Conservation (phyloP, 2,797 vertebrate genomes). For the Pygocentrus nattereri region DNA sequence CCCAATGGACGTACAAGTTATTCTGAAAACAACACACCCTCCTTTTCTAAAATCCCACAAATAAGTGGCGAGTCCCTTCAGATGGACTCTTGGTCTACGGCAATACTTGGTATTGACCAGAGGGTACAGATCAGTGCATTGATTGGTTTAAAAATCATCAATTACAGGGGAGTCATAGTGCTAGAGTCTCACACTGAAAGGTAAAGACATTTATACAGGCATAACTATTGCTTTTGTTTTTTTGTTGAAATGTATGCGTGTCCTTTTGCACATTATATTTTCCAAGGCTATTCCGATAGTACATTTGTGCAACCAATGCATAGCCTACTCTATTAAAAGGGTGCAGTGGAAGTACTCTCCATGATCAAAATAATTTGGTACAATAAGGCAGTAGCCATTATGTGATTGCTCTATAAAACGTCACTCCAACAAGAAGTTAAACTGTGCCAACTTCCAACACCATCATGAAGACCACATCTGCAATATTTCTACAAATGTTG, state of each 20-base stretch:
- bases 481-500: background rate
- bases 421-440: background rate
- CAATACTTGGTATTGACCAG: slow-evolving; percentile 51
- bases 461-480: background rate
- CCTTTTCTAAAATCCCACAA: slow-evolving; percentile 27
- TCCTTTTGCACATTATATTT: slow-evolving; percentile 3
- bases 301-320: slow-evolving; percentile 43
- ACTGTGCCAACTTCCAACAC: background rate
- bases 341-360: background rate
- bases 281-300: slow-evolving; percentile 22
- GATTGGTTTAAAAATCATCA: slow-evolving; percentile 34
- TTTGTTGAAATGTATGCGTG: slow-evolving; percentile 20
- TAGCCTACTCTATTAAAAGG: slow-evolving; percentile 27
- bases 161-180: slow-evolving; percentile 37
- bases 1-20: slow-evolving; percentile 39
- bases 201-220: slow-evolving; percentile 17
- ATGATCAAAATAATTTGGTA: slow-evolving; percentile 14
- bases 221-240: slow-evolving; percentile 25
- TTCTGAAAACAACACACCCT: slow-evolving; percentile 20
- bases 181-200: slow-evolving; percentile 38
- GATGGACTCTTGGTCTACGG: slow-evolving; percentile 23
- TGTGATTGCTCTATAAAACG: slow-evolving; percentile 7
- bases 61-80: slow-evolving; percentile 19
- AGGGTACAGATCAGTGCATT: slow-evolving; percentile 56
- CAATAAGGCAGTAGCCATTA: background rate